These are phyloP conservation scores for Umimayanthus kanabou DNA, from an alignment of 92 coral and sea anemone genomes.

Conservation along the genomic window DNA sequence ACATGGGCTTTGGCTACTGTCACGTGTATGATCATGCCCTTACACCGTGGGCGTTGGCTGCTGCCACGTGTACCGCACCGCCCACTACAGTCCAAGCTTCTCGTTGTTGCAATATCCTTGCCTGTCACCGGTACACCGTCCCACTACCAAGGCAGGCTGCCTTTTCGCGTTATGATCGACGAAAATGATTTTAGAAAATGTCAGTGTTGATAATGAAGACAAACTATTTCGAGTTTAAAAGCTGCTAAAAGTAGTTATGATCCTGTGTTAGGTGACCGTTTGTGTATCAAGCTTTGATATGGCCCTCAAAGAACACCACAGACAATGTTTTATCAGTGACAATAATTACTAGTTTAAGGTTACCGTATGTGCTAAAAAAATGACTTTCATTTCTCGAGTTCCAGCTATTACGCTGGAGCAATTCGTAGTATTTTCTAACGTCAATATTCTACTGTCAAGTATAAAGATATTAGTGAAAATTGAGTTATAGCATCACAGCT, in stretches of 20 bases:
- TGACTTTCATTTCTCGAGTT: neutral
- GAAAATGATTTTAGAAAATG: neutral
- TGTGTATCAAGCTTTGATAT: neutral
- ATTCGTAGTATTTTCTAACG: too few relatives aligned
- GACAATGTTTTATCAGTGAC: constrained; percentile 6
- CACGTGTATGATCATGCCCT: neutral
- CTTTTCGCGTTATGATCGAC: neutral
- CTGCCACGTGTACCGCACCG: neutral
- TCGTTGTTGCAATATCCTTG: neutral
- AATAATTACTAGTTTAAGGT: neutral
- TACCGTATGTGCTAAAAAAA: neutral
- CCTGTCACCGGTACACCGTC: neutral
- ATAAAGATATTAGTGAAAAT: neutral
- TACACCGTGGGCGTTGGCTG: neutral
- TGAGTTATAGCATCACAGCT: neutral
- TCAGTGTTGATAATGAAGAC: neutral
- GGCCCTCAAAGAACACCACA: neutral
- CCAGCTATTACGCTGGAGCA: neutral
- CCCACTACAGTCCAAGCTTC: neutral
- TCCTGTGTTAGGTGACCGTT: neutral
- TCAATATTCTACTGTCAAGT: neutral
- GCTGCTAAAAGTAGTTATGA: neutral
- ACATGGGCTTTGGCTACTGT: neutral
- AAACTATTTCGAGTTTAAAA: too few relatives aligned
- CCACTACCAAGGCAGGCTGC: neutral